phyloP scores from a whole-genome alignment of 2,113 vertebrate species.

The Oryzias javanicus region DNA sequence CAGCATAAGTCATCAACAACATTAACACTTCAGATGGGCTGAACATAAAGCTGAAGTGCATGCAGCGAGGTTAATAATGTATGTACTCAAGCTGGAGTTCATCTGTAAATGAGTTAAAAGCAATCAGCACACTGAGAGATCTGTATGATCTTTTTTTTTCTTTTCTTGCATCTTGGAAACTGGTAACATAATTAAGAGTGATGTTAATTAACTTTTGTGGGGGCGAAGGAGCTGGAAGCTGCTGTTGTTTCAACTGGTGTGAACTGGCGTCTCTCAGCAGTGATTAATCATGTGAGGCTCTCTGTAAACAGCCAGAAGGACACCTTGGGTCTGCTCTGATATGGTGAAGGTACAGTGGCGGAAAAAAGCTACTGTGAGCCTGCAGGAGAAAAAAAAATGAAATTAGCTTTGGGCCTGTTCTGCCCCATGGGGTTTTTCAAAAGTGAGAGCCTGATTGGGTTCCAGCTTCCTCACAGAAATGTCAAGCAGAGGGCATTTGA shows the following conservation, averaged over 20 bases:
- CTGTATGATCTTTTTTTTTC: slow-evolving; percentile 46
- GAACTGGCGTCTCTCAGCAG: slow-evolving; percentile 50
- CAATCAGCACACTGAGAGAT: slow-evolving; percentile 36
- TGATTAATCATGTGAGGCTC: slow-evolving; percentile 66
- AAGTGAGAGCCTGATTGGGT: slow-evolving; percentile 47
- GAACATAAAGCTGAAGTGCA: no score
- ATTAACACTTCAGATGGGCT: no score
- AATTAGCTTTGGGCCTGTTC: slow-evolving; percentile 32
- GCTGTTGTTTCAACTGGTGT: slow-evolving; percentile 61
- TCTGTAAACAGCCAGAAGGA: slow-evolving; percentile 60
- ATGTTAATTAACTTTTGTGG: slow-evolving; percentile 70
- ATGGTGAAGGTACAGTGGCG: slow-evolving; percentile 15
- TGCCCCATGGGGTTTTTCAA: slow-evolving; percentile 35
- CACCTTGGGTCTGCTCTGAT: slow-evolving; percentile 56
- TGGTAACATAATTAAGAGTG: slow-evolving; percentile 61
- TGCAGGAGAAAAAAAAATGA: slow-evolving; percentile 13
- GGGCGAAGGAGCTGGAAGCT: slow-evolving; percentile 64
- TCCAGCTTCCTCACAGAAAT: slow-evolving; percentile 61
- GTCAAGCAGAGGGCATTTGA: slow-evolving; percentile 66
- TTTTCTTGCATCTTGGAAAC: slow-evolving; percentile 25
- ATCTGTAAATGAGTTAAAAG: slow-evolving; percentile 27
- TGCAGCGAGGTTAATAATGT: slow-evolving; percentile 4
- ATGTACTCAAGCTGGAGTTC: slow-evolving; percentile 2
- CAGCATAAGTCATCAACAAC: no score
- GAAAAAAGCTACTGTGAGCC: slow-evolving; percentile 24